Evolutionary conservation across 2,113 vertebrate genomes (phyloP), one percentile per base, ranked within the genome.

Genomic region (Neopipo cinnamomea): DNA sequence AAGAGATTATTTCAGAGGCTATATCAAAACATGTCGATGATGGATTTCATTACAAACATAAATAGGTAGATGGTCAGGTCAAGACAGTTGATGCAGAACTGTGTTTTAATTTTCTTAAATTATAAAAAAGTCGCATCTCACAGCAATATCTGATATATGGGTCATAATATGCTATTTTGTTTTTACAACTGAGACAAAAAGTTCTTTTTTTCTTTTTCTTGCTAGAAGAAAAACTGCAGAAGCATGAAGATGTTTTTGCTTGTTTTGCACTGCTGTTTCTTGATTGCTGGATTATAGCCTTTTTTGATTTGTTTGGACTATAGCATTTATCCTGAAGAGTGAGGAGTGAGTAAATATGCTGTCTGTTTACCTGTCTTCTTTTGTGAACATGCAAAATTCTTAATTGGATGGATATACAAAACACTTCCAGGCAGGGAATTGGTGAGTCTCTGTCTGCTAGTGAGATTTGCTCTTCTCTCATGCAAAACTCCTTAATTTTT

Each of bases 81-180:
- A 81, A 70, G 4, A 42, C 17, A 47, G 31, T 41, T 91, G 81
- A 81, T 59, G 16, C 22, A 89, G 31, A 52, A 72, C 17, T 33
- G 11, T 55, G 39, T 35, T 93, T 84, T 85, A 47, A 79, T 96
- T 89, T 94, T 68, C 82, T 97, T 52, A 52, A 46, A 35, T 63
- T 96, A 85, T 20, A 37, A 16, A 42, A 87, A 91, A 76, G 59
- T 77, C 52, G 47, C 63, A 89, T 96, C 93, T 97, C 62, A 46
- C 68, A 35, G 5, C 56, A 39, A 18, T 62, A 74, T 75, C 39
- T 85, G 89, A 81, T 75, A 62, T 92, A n/a, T 78, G 72, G 62
- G 35, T 87, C 71, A 37, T 63, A 89, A 39, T 46, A 42, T 7
- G 3, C 76, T 70, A 47, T 14, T 50, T 86, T 77, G 35, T 31